Conservation (phyloP, 2,113 vertebrate genomes). For the Tapirus terrestris region DNA sequence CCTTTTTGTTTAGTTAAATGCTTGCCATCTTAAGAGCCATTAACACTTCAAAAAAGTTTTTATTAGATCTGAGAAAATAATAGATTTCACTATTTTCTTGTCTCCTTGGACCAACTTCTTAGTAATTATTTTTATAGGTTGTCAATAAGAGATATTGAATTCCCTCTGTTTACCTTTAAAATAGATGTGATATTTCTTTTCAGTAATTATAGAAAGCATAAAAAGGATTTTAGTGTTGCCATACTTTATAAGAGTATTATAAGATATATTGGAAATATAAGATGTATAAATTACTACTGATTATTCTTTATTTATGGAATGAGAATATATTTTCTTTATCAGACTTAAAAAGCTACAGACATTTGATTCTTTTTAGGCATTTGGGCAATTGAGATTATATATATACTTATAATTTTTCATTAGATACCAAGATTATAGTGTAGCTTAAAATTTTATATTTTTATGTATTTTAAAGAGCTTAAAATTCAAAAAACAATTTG, state of each 20-base stretch:
- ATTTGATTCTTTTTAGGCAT: background rate
- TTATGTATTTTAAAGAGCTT: background rate
- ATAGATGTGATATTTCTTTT: conserved; percentile 30
- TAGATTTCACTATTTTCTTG: conserved; percentile 18
- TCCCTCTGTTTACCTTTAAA: background rate
- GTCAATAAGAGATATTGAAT: conserved; percentile 1
- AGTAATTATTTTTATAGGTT: conserved; percentile 23
- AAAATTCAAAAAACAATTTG: background rate
- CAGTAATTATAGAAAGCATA: conserved; percentile 25
- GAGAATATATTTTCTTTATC: background rate
- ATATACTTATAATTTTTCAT: background rate
- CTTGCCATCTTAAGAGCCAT: background rate
- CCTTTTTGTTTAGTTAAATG: background rate
- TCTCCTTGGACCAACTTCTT: background rate
- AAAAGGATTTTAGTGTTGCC: conserved; percentile 1
- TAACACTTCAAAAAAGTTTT: conserved; percentile 36
- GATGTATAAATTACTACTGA: conserved; percentile 13
- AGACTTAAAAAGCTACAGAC: conserved; percentile 19
- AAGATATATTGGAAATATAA: background rate
- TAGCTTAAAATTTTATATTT: conserved; percentile 9
- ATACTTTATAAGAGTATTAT: background rate
- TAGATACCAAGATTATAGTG: background rate
- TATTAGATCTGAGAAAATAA: background rate
- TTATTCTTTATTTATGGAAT: conserved; percentile 41
- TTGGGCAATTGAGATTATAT: background rate